Base-by-base conservation (phyloP, 1,140 invertebrate species). In the Brachionus manjavacas region DNA sequence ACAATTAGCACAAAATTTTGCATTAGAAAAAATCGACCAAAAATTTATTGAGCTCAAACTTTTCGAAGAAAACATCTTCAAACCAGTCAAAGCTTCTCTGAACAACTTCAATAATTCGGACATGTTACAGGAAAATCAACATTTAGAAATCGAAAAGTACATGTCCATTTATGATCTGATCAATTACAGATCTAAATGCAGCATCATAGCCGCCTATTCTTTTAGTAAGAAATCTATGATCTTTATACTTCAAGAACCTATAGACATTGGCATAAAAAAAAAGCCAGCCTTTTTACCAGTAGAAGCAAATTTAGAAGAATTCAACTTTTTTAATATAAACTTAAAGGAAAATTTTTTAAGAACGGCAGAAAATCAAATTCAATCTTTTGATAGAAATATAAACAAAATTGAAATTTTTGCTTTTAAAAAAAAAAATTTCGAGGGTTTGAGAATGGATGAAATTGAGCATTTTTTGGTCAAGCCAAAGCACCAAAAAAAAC, bases 71-170 rank as follows among this genome's bases (percentile, higher is more conserved):
- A 64, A 66, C 20, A 3, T n/a, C 3, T 60, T 68, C 39, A 72
- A 72, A 23, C 68, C 72, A 2, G 8, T 16, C 3, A 76, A 76
- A 76, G 25, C 20, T 49, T 76, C 72, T 46, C 12, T 25, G 11
- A 43, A 76, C 4, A 76, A 28, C 25, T 28, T 74, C 11, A 23
- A 12, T 11, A 25, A 49, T 12, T 23, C 41, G 7, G 72, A 76
- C 20, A 49, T 76, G 72, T 11, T 76, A 12, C 72, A 76, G 28
- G 72, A 76, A 4, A 76, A 35, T 68, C 79, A 81, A 46, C 52
- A 81, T 35, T 68, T 81, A 14, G 79, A 81, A 11, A 28, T 81
- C 20, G 79, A 81, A 60, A 81, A 81, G 31, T 81, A 81, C 52
- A 68, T 81, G 28, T 81, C 79, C 3, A 81, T 81, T 23, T 81